Evolutionary conservation across 2,888 invertebrate species (phyloP).

Genomic region (Drosophila seclusa): DNA sequence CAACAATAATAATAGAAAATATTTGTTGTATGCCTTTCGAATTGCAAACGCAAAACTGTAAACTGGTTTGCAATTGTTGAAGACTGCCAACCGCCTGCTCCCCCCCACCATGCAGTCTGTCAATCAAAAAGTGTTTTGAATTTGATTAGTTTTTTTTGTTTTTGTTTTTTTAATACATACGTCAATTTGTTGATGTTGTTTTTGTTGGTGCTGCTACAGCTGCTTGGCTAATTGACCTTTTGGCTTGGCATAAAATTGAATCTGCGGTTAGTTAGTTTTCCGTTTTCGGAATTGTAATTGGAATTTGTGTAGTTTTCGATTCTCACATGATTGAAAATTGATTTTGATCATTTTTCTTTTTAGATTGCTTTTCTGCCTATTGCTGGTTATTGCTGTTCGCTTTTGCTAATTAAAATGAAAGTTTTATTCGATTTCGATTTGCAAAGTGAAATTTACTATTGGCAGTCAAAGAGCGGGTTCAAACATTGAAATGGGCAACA

Average conservation of each 20-base stretch:
- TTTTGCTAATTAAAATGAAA: slow-evolving; percentile 76
- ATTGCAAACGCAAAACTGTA: slow-evolving; percentile 59
- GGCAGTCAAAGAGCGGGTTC: slow-evolving; percentile 48
- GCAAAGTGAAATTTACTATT: slow-evolving; percentile 67
- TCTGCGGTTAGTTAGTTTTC: slow-evolving; percentile 64
- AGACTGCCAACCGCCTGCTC: not conserved
- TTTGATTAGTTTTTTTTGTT: slow-evolving; percentile 40
- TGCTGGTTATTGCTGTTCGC: slow-evolving; percentile 24
- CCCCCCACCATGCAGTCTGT: slow-evolving; percentile 24
- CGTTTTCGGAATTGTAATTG: slow-evolving; percentile 34
- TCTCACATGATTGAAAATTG: slow-evolving; percentile 62
- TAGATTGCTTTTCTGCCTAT: slow-evolving; percentile 14
- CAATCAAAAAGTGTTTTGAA: slow-evolving; percentile 63
- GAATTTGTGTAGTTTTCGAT: slow-evolving; percentile 27
- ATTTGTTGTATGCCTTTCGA: slow-evolving; percentile 67
- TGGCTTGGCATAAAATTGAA: slow-evolving; percentile 66
- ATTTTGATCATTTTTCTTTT: slow-evolving; percentile 50
- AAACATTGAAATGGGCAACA: slow-evolving; percentile 20
- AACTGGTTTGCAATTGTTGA: slow-evolving; percentile 66
- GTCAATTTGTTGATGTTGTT: slow-evolving; percentile 29
- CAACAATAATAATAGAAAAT: slow-evolving; percentile 46
- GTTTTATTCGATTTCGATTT: slow-evolving; percentile 48
- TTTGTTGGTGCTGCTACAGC: slow-evolving; percentile 16
- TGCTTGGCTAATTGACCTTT: slow-evolving; percentile 73
- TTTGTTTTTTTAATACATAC: slow-evolving; percentile 11